A percentile compares a stretch with the other conserved stretches of the same genome.
Conservation (phyloP, 2,888 invertebrate genomes). For the Acanthoscelides obtectus region DNA sequence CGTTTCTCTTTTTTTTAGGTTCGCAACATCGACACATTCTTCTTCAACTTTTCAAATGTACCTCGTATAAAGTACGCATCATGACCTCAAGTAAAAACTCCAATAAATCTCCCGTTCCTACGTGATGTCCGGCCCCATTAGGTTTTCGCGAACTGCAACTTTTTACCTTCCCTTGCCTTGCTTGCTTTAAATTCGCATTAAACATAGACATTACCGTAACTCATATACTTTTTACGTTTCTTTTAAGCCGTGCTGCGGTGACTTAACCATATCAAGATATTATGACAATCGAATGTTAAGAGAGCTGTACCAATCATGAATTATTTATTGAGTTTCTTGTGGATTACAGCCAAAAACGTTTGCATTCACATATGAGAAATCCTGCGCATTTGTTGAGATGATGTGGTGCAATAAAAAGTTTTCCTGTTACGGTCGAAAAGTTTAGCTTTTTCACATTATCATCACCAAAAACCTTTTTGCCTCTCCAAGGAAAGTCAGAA, state of each 20-base stretch:
- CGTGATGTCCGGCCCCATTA: slow-evolving; percentile 3
- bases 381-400: background rate
- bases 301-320: slow-evolving; percentile 18
- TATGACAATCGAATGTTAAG: slow-evolving; percentile 26
- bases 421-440: background rate
- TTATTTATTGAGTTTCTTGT: slow-evolving; percentile 23
- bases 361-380: slow-evolving; percentile 10
- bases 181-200: slow-evolving; percentile 25
- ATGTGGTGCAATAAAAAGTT: background rate
- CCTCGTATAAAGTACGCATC: background rate
- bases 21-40: no score
- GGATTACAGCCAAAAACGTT: slow-evolving; percentile 15
- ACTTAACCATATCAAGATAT: slow-evolving; percentile 26
- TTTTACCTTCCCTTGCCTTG: slow-evolving; percentile 17
- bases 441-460: no score
- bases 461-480: no score
- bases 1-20: no score
- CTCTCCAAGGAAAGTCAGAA: no score
- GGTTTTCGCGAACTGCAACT: slow-evolving; percentile 12
- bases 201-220: slow-evolving; percentile 27
- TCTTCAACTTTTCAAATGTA: background rate
- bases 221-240: slow-evolving; percentile 19
- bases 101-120: background rate
- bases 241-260: slow-evolving; percentile 15
- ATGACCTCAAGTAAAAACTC: background rate